phyloP scores from a whole-genome alignment of 1,140 invertebrate species.

The Parapsyche elsis region DNA sequence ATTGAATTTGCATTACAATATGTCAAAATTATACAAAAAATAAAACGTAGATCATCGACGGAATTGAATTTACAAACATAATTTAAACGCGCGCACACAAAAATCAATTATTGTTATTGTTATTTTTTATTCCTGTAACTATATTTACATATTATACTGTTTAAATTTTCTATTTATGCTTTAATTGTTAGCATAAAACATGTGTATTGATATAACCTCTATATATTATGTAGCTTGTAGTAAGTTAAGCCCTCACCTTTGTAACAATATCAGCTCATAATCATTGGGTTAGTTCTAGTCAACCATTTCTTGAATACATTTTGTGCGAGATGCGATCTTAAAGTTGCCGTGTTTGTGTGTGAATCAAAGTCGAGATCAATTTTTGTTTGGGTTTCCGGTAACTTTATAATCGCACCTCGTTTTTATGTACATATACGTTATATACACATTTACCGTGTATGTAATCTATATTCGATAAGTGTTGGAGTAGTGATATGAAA shows the following conservation, averaged over 20 bases:
- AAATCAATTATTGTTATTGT: neutral
- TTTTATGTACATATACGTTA: too few relatives aligned
- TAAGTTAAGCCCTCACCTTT: neutral
- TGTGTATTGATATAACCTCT: constrained; percentile 29
- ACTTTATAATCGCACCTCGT: too few relatives aligned
- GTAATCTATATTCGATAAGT: constrained; percentile 34
- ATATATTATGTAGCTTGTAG: constrained; percentile 32
- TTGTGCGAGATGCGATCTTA: too few relatives aligned
- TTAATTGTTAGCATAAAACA: constrained; percentile 42
- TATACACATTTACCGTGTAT: constrained; percentile 13
- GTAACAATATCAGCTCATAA: constrained; percentile 4
- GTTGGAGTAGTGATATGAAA: constrained; percentile 42
- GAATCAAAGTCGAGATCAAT: too few relatives aligned
- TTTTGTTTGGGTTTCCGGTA: too few relatives aligned
- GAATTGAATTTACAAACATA: constrained; percentile 5
- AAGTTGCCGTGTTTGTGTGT: too few relatives aligned
- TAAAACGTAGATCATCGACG: neutral
- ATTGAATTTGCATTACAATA: neutral
- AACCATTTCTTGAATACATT: neutral
- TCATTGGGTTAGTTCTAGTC: constrained; percentile 35
- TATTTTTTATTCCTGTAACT: constrained; percentile 5
- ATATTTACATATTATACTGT: neutral
- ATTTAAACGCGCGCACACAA: neutral
- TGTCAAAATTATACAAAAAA: neutral
- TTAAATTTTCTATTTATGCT: constrained; percentile 35